Evolutionary conservation across 2,113 vertebrate genomes (phyloP), one percentile per base, ranked within the genome.

Genomic region (Ptilorrhoa leucosticta): DNA sequence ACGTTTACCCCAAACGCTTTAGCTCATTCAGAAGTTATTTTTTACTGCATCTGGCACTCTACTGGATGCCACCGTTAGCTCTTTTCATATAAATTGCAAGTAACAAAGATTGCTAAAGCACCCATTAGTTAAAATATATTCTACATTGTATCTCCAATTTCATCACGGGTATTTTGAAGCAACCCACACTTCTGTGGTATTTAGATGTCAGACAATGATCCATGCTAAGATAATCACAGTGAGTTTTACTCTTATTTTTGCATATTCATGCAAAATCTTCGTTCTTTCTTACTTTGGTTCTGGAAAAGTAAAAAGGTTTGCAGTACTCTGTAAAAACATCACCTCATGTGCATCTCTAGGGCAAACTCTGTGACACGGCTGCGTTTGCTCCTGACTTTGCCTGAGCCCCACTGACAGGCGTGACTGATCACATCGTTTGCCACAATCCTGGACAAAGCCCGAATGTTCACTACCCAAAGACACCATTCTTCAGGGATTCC

Each of bases 381-480:
- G 63, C 2, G 1, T 33, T 56, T 51, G 47, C 89, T 87, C 64
- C 70, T 44, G 77, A 77, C 89, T 87, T 72, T 0, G 13, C 68
- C 54, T 7, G 0, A 94, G 92, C 60, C 31, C 72, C 18, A 4
- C 75, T 79, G 87, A 96, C 89, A 97, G 93, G 90, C 91, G 13
- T 90, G 96, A 95, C 81, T 45, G 92, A 94, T 95, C 87, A 47
- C 71, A 93, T 83, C 79, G 11, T 45, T 75, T 48, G 15, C 94
- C 89, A 11, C 93, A 77, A 39, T n/a, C 73, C 91, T n/a, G 85
- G 96, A 98, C 96, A 97, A 98, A 97, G 93, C 85, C 91, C 13
- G 23, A 97, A 97, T 95, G 96, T 97, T 97, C 27, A 7, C 95
- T 89, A 60, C 45, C 95, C 94, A 92, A 94, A 95, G 91, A 94